These are phyloP conservation scores for Leptarthrus brevirostris DNA, from an alignment of 2,888 invertebrate genomes.

Conservation along the genomic window DNA sequence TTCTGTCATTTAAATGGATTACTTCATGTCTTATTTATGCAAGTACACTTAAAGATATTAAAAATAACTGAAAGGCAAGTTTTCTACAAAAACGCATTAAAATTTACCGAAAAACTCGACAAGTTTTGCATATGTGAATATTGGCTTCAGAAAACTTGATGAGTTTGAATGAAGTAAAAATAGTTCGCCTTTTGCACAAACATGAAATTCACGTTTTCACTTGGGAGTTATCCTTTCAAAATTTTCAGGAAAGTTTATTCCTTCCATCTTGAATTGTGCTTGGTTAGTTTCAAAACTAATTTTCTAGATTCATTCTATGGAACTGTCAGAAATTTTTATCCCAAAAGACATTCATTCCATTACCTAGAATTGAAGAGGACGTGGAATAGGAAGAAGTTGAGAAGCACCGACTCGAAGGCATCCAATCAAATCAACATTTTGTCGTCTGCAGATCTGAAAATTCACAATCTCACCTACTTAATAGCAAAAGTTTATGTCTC, in stretches of 20 bases:
- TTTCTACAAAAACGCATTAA: too few species aligned
- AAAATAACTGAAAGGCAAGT: too few species aligned
- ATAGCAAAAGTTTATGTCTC: constrained; percentile 47
- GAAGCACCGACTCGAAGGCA: background rate
- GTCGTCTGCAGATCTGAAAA: constrained; percentile 3
- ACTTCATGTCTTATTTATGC: too few species aligned
- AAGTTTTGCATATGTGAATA: too few species aligned
- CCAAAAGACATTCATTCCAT: constrained; percentile 19
- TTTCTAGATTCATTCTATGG: constrained; percentile 13
- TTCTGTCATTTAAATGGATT: too few species aligned
- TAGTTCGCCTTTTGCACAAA: too few species aligned
- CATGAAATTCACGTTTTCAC: constrained; percentile 1
- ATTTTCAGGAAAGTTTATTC: constrained; percentile 7
- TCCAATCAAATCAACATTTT: constrained; percentile 7
- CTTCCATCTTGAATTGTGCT: background rate
- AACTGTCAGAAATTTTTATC: constrained; percentile 34
- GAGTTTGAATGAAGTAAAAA: too few species aligned
- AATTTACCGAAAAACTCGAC: too few species aligned
- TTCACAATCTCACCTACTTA: background rate
- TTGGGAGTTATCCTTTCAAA: background rate
- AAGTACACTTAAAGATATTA: too few species aligned
- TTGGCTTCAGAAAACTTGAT: too few species aligned
- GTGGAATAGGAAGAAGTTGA: background rate
- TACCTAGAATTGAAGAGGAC: background rate
- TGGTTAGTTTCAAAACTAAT: constrained; percentile 34